Conservation (phyloP, 92 coral and sea anemone genomes). For the Bergia sp. region DNA sequence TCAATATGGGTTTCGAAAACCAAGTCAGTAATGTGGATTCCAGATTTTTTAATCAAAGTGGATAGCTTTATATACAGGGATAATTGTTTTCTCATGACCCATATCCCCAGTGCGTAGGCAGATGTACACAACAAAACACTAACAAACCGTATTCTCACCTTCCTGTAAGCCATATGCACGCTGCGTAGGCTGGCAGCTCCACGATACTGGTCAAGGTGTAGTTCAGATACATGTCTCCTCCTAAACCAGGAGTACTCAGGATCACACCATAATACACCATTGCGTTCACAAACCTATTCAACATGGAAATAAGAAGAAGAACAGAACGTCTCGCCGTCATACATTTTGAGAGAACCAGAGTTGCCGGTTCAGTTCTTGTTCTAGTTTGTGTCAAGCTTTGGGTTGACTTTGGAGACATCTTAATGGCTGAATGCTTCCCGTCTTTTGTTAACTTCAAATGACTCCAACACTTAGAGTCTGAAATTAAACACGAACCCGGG, state of each 20-base stretch:
- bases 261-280: conserved; percentile 15
- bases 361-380: background rate
- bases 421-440: too few relatives aligned
- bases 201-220: conserved; percentile 18
- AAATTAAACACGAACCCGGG: too few relatives aligned
- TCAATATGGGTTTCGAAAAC: too few relatives aligned
- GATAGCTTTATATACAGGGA: too few relatives aligned
- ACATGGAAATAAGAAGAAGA: background rate
- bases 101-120: too few relatives aligned
- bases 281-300: conserved; percentile 22
- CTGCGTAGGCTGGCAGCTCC: conserved; percentile 9
- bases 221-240: conserved; percentile 25
- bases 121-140: background rate
- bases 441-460: too few relatives aligned
- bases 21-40: too few relatives aligned
- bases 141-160: background rate
- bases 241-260: conserved; percentile 13
- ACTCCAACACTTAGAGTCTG: too few relatives aligned
- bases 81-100: too few relatives aligned
- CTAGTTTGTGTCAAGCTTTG: background rate
- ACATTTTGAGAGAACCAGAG: background rate
- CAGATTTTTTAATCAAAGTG: too few relatives aligned
- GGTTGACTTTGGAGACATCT: too few relatives aligned
- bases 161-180: conserved; percentile 12
- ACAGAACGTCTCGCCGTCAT: background rate